Base-by-base conservation (phyloP, 1,140 invertebrate species). In the Drosophila pallidifrons region DNA sequence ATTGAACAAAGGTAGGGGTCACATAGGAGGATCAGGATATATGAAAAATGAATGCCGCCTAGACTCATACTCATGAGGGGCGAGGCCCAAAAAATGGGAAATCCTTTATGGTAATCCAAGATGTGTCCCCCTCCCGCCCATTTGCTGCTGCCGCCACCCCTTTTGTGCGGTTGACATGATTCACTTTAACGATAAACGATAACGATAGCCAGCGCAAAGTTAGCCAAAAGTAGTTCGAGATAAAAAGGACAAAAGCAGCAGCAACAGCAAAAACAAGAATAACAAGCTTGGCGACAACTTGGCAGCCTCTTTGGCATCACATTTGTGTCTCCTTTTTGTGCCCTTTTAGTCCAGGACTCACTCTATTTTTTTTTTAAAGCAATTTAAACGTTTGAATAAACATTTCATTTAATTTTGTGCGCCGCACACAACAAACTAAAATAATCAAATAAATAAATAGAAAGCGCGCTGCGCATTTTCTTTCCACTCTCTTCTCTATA, bases 31-130 rank as follows among this genome's bases (percentile, higher is more conserved):
- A 69, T 69, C 65, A 71, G 61, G 77, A 75, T 67, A 59, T 76
- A 81, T 89, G 85, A 89, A 89, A 89, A 89, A 89, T 89, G 85
- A 85, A 89, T 83, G 85, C 69, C 64, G 83, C 83, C 83, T 80
- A 74, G 82, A 64, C 51, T 51, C 45, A 72, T 49, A 46, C 51
- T 20, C 20, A 25, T 25, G 20, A 66, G 67, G 46, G 49, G 28
- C 66, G 57, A 67, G 55, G 41, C 35, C 52, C 20, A 25, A 38
- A 28, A 67, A 75, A 69, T 57, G 52, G 64, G 52, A 66, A 71
- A 77, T 87, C 81, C 85, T 89, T 88, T 88, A 88, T 88, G 85
- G 81, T 88, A 88, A 88, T 88, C 85, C 85, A 89, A 89, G 81
- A 85, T 89, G 85, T 66, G 65, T 32, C 32, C 5, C 32, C 32